These are phyloP conservation scores for Saccopteryx bilineata DNA, from an alignment of 2,113 vertebrate species.

Conservation along the genomic window DNA sequence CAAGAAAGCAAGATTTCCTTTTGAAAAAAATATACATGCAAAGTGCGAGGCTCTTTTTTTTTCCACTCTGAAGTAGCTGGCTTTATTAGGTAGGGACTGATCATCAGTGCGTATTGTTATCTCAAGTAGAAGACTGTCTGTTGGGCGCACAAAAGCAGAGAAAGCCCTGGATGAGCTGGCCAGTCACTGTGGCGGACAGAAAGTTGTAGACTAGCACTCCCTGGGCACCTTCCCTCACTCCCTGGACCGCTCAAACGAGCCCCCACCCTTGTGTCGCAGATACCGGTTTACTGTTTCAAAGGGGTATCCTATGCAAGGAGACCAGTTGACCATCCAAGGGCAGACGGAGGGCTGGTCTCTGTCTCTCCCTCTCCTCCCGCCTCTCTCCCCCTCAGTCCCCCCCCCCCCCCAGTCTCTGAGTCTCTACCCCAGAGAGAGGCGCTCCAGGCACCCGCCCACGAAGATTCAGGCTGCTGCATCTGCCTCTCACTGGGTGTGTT, in stretches of 20 bases:
- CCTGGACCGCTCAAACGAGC: slow-evolving; percentile 62
- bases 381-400: not conserved
- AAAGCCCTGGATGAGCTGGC: slow-evolving; percentile 81
- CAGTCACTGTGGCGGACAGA: slow-evolving; percentile 71
- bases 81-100: not conserved
- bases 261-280: slow-evolving; percentile 78
- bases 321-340: not conserved
- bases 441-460: not conserved
- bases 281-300: slow-evolving; percentile 72
- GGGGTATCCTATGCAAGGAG: slow-evolving; percentile 71
- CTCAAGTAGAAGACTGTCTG: slow-evolving; percentile 70
- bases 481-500: not conserved
- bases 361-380: no score
- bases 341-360: slow-evolving; percentile 60
- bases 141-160: slow-evolving; percentile 65
- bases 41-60: not conserved
- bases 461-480: not conserved
- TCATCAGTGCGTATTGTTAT: not conserved
- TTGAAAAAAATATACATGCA: not conserved
- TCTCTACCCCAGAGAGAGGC: slow-evolving; percentile 23
- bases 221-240: slow-evolving; percentile 60
- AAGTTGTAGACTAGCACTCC: not conserved
- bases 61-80: not conserved
- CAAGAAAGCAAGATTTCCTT: slow-evolving; percentile 51
- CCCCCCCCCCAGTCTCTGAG: slow-evolving; percentile 42